Percentiles rank a stretch among this genome's conserved stretches.
These are phyloP conservation scores for Bagarius yarrelli DNA, from an alignment of 2,113 vertebrate species.

Conservation along the genomic window DNA sequence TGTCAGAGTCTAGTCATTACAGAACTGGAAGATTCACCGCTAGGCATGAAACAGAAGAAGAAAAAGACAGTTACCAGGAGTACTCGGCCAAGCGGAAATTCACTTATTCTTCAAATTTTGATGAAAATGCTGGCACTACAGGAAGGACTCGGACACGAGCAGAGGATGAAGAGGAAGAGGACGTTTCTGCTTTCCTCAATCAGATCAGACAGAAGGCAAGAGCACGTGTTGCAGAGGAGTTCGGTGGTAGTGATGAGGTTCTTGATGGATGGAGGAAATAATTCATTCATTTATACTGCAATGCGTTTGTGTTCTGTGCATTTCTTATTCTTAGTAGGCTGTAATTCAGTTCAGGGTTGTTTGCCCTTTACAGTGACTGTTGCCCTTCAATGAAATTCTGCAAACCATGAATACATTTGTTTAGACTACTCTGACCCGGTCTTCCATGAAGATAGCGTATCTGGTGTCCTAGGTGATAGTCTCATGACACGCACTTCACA, in stretches of 20 bases:
- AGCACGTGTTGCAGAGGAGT: constrained; percentile 69
- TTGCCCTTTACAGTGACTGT: too few relatives aligned
- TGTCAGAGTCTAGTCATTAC: constrained; percentile 53
- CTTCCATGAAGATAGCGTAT: too few relatives aligned
- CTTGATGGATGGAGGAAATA: constrained; percentile 84
- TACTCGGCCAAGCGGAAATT: constrained; percentile 77
- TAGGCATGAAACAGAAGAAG: constrained; percentile 64
- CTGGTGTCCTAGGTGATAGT: too few relatives aligned
- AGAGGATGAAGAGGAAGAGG: constrained; percentile 65
- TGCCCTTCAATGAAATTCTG: too few relatives aligned
- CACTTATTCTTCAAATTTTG: constrained; percentile 67
- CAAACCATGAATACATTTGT: too few relatives aligned
- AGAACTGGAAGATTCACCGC: constrained; percentile 59
- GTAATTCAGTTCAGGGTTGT: too few relatives aligned
- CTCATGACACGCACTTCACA: too few relatives aligned
- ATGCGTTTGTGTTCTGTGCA: neutral
- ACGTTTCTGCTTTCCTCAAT: constrained; percentile 65
- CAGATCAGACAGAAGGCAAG: constrained; percentile 66
- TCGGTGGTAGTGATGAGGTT: constrained; percentile 84
- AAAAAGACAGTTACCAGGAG: constrained; percentile 65
- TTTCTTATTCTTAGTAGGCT: neutral
- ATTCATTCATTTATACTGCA: constrained; percentile 32
- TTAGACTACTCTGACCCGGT: too few relatives aligned
- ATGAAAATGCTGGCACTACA: constrained; percentile 62
- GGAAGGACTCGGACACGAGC: constrained; percentile 56